A percentile compares a stretch with the other conserved stretches of the same genome.
phyloP scores from a whole-genome alignment of 2,797 vertebrate genomes.

The Austrolebias charrua region DNA sequence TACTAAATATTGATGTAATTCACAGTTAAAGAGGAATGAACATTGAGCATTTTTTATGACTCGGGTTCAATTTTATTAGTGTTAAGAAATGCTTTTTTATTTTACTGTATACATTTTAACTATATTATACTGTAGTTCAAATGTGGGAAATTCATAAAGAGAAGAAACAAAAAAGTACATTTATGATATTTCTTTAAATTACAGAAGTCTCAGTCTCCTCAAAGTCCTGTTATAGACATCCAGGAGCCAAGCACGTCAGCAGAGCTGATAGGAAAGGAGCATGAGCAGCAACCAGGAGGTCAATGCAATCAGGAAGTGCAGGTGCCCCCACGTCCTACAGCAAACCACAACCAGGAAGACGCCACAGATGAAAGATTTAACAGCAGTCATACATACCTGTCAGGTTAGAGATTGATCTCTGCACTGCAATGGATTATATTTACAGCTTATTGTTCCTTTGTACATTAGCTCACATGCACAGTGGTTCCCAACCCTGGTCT shows the following conservation, averaged over 20 bases:
- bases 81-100: too few species aligned
- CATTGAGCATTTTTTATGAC: too few species aligned
- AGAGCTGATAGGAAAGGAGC: slow-evolving; percentile 59
- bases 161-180: background rate
- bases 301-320: slow-evolving; percentile 64
- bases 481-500: too few species aligned
- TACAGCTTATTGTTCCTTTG: background rate
- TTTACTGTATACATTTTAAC: too few species aligned
- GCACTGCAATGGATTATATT: background rate
- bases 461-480: slow-evolving; percentile 2
- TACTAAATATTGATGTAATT: too few species aligned
- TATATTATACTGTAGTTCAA: too few species aligned
- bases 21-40: too few species aligned
- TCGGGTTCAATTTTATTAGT: too few species aligned
- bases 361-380: slow-evolving; percentile 69
- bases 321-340: slow-evolving; percentile 51
- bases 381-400: slow-evolving; percentile 81
- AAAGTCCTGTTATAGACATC: slow-evolving; percentile 69
- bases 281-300: slow-evolving; percentile 50
- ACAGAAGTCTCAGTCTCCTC: slow-evolving; percentile 63
- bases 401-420: slow-evolving; percentile 70
- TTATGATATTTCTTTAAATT: slow-evolving; percentile 12
- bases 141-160: too few species aligned
- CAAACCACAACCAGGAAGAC: slow-evolving; percentile 83
- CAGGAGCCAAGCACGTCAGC: slow-evolving; percentile 59